Base-by-base conservation (phyloP, 2,797 vertebrate species). In the Phataginus tetradactyla region DNA sequence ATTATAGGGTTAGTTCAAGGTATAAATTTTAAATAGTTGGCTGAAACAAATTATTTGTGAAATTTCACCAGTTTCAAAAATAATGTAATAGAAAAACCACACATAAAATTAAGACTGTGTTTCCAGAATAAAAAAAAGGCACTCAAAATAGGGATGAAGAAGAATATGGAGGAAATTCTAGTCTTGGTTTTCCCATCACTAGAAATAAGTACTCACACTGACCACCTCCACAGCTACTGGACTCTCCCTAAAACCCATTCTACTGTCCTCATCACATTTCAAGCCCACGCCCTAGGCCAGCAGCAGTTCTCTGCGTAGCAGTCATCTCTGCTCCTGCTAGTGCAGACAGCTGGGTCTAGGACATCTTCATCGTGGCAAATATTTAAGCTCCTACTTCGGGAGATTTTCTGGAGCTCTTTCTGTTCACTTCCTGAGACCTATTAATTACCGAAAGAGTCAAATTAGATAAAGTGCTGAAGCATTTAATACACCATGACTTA, bases 1-100 rank as follows among this genome's bases (percentile, higher is more conserved):
- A 84, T 69, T 74, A 85, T 6, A 49, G 49, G 23, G 71, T 5
- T 49, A 72, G 72, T 64, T 68, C 51, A 64, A 66, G 32, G 32
- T 79, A 20, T 42, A 72, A 74, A 42, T 84, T 77, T 75, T 80
- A 79, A 90, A 57, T 23, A 83, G n/a, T 8, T 61, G 57, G 32
- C 21, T 66, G 71, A 53, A 66, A 74, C 51, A 90, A 66, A 72
- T 78, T 63, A 89, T 63, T 45, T 87, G 29, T 74, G 42, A 66
- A 86, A 86, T 87, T 79, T 59, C 6, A 66, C 87, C 34, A 68
- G 39, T 83, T 87, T 66, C 20, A 64, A 81, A 91, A 94, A 59
- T 63, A 39, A 14, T 10, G 21, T 32, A n/a, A 72, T 39, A 34
- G 20, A 34, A 42, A 61, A 86, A 59, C 77, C 8, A 59, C 17